phyloP scores from a whole-genome alignment of 2,113 vertebrate genomes.

The Petroica traversi region DNA sequence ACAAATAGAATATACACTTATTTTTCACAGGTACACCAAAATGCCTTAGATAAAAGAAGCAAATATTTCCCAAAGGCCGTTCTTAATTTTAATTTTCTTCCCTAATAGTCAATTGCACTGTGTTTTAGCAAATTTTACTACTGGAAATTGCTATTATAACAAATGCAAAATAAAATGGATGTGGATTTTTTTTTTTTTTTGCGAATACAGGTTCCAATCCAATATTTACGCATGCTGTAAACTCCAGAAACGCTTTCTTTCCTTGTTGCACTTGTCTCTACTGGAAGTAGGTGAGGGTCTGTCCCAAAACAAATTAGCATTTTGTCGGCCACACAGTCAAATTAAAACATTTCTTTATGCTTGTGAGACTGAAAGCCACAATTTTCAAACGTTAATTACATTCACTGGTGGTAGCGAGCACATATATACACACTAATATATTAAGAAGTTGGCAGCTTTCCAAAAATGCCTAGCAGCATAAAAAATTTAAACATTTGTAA shows the following conservation, averaged over 20 bases:
- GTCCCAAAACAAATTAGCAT: constrained; percentile 57
- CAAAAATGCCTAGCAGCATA: constrained; percentile 18
- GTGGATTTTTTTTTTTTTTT: background rate
- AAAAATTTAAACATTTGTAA: constrained; percentile 35
- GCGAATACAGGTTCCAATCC: background rate
- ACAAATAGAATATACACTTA: background rate
- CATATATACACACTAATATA: constrained; percentile 6
- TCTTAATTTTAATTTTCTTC: background rate
- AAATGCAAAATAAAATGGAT: background rate
- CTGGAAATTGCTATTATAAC: background rate
- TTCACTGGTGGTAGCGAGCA: constrained; percentile 6
- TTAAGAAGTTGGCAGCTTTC: constrained; percentile 44
- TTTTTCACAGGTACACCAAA: background rate
- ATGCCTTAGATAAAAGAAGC: background rate
- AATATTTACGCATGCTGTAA: constrained; percentile 16
- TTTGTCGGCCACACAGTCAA: constrained; percentile 60
- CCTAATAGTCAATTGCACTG: background rate
- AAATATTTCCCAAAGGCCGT: background rate
- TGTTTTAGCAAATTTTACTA: background rate
- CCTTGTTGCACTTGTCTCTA: background rate
- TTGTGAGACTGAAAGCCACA: constrained; percentile 57
- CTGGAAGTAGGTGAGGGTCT: constrained; percentile 25
- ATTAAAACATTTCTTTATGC: constrained; percentile 63
- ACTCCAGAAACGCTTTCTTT: background rate
- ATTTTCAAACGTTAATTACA: constrained; percentile 66